Conservation (phyloP, 2,888 invertebrate species). For the Mylabris sibirica region DNA sequence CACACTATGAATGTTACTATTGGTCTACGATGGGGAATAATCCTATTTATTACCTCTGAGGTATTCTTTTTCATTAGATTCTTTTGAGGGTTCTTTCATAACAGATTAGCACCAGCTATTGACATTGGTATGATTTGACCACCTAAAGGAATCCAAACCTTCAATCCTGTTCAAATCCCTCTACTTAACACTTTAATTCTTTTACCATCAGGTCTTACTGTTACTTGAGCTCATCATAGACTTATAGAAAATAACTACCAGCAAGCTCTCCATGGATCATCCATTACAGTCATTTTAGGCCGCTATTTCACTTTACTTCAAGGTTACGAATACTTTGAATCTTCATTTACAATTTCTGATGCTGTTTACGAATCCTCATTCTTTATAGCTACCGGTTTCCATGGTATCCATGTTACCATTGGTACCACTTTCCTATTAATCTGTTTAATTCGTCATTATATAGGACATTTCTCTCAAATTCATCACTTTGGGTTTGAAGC, state of each 20-base stretch:
- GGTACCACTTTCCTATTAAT: slow-evolving; percentile 66
- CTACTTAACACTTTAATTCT: slow-evolving; percentile 77
- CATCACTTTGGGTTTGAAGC: slow-evolving; percentile 74
- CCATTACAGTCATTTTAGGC: slow-evolving; percentile 67
- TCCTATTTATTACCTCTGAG: slow-evolving; percentile 77
- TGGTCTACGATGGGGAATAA: slow-evolving; percentile 74
- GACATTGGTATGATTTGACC: slow-evolving; percentile 72
- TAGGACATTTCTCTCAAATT: slow-evolving; percentile 63
- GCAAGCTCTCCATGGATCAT: slow-evolving; percentile 62
- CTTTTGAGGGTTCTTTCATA: slow-evolving; percentile 69
- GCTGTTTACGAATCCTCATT: slow-evolving; percentile 74
- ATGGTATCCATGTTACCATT: slow-evolving; percentile 75
- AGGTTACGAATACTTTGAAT: slow-evolving; percentile 73
- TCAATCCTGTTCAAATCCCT: slow-evolving; percentile 76
- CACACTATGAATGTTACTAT: slow-evolving; percentile 68
- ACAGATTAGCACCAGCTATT: slow-evolving; percentile 64
- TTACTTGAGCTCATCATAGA: slow-evolving; percentile 71
- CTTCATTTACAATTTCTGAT: slow-evolving; percentile 67
- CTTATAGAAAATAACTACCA: slow-evolving; percentile 64
- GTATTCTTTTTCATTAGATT: slow-evolving; percentile 70
- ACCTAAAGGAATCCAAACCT: slow-evolving; percentile 67
- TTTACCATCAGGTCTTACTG: slow-evolving; percentile 73
- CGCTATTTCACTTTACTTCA: slow-evolving; percentile 73
- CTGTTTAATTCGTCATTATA: slow-evolving; percentile 63
- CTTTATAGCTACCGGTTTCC: slow-evolving; percentile 79